These are phyloP conservation scores for Philopedon plagiatum DNA, from an alignment of 2,888 invertebrate genomes.

Conservation along the genomic window DNA sequence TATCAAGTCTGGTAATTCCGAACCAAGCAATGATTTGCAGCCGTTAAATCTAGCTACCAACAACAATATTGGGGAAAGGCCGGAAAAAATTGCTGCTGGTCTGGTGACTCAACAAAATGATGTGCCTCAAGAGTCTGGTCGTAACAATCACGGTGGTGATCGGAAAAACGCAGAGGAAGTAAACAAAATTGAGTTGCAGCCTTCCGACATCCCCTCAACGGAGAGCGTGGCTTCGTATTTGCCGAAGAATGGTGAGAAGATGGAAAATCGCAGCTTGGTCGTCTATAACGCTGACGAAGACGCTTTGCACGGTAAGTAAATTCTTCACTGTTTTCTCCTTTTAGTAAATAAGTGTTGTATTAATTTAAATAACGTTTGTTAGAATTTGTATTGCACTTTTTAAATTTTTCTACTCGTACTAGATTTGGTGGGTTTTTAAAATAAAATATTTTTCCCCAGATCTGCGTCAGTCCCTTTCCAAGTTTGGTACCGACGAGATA, in stretches of 20 bases:
- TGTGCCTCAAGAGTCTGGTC: neutral
- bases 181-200: neutral
- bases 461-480: neutral
- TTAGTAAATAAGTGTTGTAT: too few relatives aligned
- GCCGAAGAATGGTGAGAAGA: conserved; percentile 3
- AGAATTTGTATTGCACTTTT: neutral
- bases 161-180: neutral
- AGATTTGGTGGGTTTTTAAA: too few relatives aligned
- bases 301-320: conserved; percentile 3
- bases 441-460: conserved; percentile 10
- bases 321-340: too few relatives aligned
- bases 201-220: conserved; percentile 4
- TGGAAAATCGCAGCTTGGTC: neutral
- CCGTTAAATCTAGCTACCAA: neutral
- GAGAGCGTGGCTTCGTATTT: neutral
- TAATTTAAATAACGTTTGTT: too few relatives aligned
- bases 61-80: neutral
- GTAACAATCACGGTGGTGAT: neutral
- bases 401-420: too few relatives aligned
- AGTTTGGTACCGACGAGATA: neutral
- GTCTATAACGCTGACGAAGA: neutral
- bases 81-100: neutral
- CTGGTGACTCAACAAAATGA: neutral
- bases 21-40: neutral
- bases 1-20: neutral